phyloP scores from a whole-genome alignment of 2,113 vertebrate genomes.

The Glareola pratincola region DNA sequence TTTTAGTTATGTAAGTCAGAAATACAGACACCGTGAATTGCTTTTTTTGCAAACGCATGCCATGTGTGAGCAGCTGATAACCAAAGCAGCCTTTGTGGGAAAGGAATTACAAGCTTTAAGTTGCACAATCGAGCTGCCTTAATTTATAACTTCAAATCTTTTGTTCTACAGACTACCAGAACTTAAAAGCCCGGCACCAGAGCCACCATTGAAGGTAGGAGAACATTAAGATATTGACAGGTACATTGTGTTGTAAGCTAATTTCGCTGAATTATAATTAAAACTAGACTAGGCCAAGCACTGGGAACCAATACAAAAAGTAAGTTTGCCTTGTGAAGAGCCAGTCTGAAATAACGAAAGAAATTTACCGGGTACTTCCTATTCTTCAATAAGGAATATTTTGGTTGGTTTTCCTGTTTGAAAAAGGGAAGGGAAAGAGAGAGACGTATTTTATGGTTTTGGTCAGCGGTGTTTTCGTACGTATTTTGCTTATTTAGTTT shows the following conservation, averaged over 20 bases:
- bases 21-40: not conserved
- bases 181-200: conserved; percentile 71
- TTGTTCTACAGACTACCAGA: conserved; percentile 83
- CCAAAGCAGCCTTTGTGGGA: not conserved
- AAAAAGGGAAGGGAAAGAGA: not conserved
- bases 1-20: not conserved
- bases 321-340: not conserved
- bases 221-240: not conserved
- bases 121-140: not conserved
- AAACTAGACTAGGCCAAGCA: not conserved
- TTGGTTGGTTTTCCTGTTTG: not conserved
- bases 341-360: not conserved
- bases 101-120: not conserved
- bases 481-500: conserved; percentile 10
- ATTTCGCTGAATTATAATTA: not conserved
- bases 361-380: not conserved
- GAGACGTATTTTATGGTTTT: not conserved
- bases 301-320: not conserved
- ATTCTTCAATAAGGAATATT: conserved; percentile 1
- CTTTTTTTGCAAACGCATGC: not conserved
- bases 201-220: conserved; percentile 88
- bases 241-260: not conserved
- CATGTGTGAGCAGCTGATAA: not conserved
- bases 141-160: conserved; percentile 15
- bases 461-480: not conserved